Evolutionary conservation across 2,888 invertebrate species (phyloP).

Genomic region (Rotaria sp.): DNA sequence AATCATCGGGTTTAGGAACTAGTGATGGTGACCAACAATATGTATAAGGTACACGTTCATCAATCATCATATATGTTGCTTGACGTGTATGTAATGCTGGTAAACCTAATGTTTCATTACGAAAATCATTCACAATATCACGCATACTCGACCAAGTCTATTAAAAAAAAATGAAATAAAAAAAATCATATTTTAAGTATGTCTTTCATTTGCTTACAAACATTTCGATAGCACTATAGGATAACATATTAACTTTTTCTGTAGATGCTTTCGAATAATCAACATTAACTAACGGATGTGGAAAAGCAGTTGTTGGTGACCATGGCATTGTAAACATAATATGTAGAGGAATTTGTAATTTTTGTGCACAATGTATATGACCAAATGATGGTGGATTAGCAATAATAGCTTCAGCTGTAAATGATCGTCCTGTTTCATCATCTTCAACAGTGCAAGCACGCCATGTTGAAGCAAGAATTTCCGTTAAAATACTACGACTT

Average conservation of each 20-base stretch:
- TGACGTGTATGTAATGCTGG: neutral
- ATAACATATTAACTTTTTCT: conserved; percentile 3
- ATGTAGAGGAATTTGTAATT: neutral
- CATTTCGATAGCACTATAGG: neutral
- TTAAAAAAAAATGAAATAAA: neutral
- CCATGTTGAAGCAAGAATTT: neutral
- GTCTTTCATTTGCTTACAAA: neutral
- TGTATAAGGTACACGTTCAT: neutral
- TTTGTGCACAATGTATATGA: conserved; percentile 26
- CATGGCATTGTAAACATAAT: conserved; percentile 23
- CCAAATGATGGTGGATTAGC: conserved; percentile 8
- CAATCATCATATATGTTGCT: conserved; percentile 17
- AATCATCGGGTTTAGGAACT: neutral
- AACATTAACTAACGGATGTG: conserved; percentile 1
- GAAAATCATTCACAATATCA: conserved; percentile 7
- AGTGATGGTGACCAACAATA: neutral
- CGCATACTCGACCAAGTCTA: neutral
- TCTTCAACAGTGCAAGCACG: neutral
- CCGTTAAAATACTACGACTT: neutral
- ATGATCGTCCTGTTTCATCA: neutral
- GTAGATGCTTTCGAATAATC: neutral
- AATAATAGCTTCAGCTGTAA: conserved; percentile 12
- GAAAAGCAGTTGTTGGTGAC: neutral
- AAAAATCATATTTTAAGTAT: too few species aligned
- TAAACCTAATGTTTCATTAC: neutral